Conservation (phyloP, 2,113 vertebrate genomes). For the Uria aalge region DNA sequence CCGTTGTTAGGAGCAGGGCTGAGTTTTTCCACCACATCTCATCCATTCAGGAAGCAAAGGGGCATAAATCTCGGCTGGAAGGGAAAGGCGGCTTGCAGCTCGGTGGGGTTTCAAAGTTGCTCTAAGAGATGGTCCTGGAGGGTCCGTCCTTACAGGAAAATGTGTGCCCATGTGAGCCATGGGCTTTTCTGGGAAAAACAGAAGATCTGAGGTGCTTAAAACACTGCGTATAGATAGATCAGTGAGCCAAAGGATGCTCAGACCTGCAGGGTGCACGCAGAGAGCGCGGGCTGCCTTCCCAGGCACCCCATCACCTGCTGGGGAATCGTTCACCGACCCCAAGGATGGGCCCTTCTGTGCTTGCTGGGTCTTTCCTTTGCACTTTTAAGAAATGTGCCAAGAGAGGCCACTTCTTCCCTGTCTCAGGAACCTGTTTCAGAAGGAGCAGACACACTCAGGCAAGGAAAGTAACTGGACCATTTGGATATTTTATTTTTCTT, state of each 20-base stretch:
- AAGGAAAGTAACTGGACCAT: background rate
- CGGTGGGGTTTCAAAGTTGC: background rate
- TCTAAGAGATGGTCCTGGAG: background rate
- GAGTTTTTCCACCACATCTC: background rate
- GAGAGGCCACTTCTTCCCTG: background rate
- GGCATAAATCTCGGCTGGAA: background rate
- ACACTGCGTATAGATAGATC: background rate
- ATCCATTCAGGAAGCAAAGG: background rate
- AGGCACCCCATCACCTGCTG: background rate
- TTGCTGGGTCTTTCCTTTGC: background rate
- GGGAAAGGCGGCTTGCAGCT: background rate
- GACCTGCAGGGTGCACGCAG: background rate
- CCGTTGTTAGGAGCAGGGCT: background rate
- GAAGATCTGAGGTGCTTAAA: background rate
- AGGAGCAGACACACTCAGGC: background rate
- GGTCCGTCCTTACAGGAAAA: background rate
- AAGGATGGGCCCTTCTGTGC: too few relatives aligned
- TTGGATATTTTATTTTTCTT: background rate
- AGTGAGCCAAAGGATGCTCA: background rate
- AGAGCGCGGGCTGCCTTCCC: background rate
- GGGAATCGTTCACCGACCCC: background rate
- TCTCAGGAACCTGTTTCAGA: background rate
- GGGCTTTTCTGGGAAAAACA: background rate
- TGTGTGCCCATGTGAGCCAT: accelerated
- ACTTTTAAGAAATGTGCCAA: background rate